phyloP scores from a whole-genome alignment of 2,888 invertebrate genomes.

The Brachyptera putata region DNA sequence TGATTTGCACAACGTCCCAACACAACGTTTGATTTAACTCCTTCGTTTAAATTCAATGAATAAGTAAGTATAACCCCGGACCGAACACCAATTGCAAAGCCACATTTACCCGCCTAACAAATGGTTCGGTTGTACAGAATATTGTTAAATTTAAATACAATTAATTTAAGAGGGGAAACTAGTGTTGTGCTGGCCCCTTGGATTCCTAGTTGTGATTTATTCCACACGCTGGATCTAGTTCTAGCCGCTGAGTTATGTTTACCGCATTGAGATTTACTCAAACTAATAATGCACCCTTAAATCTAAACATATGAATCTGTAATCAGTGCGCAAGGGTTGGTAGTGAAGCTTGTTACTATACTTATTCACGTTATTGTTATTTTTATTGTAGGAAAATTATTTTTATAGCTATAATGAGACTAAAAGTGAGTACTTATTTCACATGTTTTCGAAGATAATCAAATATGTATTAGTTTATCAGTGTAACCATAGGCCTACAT shows the following conservation, averaged over 20 bases:
- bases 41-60: conserved; percentile 15
- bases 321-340: not conserved
- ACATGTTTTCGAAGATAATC: no score
- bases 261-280: conserved; percentile 4
- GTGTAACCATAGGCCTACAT: no score
- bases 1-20: no score
- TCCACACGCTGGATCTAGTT: not conserved
- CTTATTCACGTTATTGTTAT: no score
- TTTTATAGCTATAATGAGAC: no score
- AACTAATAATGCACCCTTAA: not conserved
- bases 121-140: not conserved
- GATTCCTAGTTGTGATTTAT: not conserved
- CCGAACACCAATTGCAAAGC: conserved; percentile 7
- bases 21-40: not conserved
- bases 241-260: not conserved
- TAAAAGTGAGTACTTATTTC: no score
- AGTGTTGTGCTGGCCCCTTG: not conserved
- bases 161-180: conserved; percentile 1
- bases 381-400: no score
- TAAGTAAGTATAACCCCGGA: conserved; percentile 1
- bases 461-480: no score
- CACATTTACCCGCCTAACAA: not conserved
- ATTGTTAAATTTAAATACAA: conserved; percentile 6
- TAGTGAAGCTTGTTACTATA: no score
- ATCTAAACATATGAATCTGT: not conserved